Evolutionary conservation across 2,888 invertebrate species (phyloP), one percentile per base, ranked within the genome.

Genomic region (Agonopterix arenella): DNA sequence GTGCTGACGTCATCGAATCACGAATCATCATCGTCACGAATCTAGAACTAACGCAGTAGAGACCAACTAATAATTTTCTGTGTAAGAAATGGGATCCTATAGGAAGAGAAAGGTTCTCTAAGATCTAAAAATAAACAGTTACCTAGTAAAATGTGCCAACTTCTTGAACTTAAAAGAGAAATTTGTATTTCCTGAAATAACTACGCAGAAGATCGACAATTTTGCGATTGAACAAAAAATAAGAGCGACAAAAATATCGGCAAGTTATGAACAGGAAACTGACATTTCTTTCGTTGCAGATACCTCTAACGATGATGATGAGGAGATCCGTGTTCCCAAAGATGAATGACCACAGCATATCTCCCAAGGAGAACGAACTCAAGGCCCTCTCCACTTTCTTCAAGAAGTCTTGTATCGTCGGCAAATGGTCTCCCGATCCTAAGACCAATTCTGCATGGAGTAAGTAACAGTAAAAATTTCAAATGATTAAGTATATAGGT

Each of bases 381-480:
- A 93, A 93, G 59, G 94, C 96, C 0, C 90, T 96, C 0, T 94
- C 95, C 0, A 90, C 91, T 11, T 93, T 96, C 80, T 98, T 97
- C 84, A 89, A 90, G 8, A 91, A 94, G 65, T 95, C 96, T 46
- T 98, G 97, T 68, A 92, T 97, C 48, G 97, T 97, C 10, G 97
- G 97, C 45, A 91, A 90, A 54, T 96, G 96, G 93, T 95, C 96
- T 0, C 92, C 93, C 0, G 94, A 96, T 79, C 90, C 92, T 0
- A 91, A 92, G 44, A 93, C 94, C 38, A 93, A 94, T 68, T 84
- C 90, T 45, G 90, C 91, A 63, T 91, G 95, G 72, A 96, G 95
- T 95, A 84, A 91, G 92, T 80, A 8, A 40, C n/a, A 28, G 28
- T 18, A 18, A 18, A 18, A 18, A 28, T 28, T 5, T 28, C 28